phyloP scores from a whole-genome alignment of 2,797 vertebrate species.

The Pyrocephalus nanus region DNA sequence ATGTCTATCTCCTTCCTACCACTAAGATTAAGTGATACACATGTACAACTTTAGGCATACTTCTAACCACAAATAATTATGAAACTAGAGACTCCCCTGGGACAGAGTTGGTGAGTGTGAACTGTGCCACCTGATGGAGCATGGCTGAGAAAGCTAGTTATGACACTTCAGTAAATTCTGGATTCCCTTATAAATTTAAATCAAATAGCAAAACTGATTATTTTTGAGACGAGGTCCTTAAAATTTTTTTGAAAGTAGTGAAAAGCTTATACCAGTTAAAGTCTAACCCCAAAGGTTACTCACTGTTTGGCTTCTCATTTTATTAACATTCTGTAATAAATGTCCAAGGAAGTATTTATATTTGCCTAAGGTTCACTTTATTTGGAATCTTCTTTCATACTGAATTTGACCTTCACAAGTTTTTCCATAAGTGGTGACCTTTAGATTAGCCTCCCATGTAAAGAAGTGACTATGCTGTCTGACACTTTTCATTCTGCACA shows the following conservation, averaged over 20 bases:
- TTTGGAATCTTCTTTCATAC: constrained; percentile 40
- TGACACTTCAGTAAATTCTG: neutral
- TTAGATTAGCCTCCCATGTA: constrained; percentile 10
- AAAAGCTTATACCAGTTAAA: neutral
- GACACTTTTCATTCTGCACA: neutral
- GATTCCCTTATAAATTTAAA: neutral
- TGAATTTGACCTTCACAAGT: constrained; percentile 54
- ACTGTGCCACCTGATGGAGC: neutral
- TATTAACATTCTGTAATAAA: constrained; percentile 52
- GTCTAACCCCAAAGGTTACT: neutral
- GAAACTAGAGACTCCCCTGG: neutral
- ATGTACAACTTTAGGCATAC: neutral
- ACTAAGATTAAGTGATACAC: neutral
- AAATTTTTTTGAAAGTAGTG: neutral
- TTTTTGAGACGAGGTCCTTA: neutral
- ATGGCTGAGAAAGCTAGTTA: neutral
- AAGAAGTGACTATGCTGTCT: neutral
- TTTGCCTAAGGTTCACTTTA: constrained; percentile 53
- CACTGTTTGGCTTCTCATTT: constrained; percentile 28
- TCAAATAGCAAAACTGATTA: neutral
- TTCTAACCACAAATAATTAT: neutral
- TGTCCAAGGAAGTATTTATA: constrained; percentile 22
- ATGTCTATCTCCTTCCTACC: neutral
- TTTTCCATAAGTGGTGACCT: constrained; percentile 51
- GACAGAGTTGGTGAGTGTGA: neutral